These are phyloP conservation scores for Saturnia pavonia DNA, from an alignment of 2,888 invertebrate genomes.

Conservation along the genomic window DNA sequence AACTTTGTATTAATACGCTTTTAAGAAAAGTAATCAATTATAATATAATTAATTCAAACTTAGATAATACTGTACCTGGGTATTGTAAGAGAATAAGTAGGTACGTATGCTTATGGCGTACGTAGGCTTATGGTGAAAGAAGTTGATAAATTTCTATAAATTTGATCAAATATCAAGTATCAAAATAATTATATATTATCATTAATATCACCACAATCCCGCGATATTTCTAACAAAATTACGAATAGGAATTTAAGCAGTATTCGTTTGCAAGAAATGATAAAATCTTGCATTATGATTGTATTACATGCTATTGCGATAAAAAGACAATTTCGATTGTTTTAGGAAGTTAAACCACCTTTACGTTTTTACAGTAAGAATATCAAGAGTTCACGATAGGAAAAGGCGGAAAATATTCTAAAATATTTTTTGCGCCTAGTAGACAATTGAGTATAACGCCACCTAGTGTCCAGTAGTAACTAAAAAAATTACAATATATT, in stretches of 20 bases:
- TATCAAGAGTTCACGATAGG: no score
- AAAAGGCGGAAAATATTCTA: not conserved
- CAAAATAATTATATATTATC: not conserved
- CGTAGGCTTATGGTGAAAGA: not conserved
- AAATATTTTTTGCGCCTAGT: not conserved
- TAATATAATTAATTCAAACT: not conserved
- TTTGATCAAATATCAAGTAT: not conserved
- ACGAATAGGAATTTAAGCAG: not conserved
- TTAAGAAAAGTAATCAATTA: no score
- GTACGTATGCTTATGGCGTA: not conserved
- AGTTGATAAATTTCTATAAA: not conserved
- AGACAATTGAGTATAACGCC: slow-evolving; percentile 4
- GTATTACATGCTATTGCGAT: no score
- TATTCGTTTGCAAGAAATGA: not conserved
- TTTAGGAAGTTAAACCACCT: not conserved
- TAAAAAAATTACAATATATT: not conserved
- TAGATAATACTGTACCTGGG: no score
- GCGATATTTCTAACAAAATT: not conserved
- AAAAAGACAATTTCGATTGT: not conserved
- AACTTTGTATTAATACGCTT: no score
- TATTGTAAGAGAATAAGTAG: not conserved
- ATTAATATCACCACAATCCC: not conserved
- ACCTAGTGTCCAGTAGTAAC: not conserved
- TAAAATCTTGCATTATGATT: not conserved
- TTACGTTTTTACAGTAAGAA: not conserved